These are phyloP conservation scores for Leptodactylus fallax DNA, from an alignment of 2,797 vertebrate species.

Conservation along the genomic window DNA sequence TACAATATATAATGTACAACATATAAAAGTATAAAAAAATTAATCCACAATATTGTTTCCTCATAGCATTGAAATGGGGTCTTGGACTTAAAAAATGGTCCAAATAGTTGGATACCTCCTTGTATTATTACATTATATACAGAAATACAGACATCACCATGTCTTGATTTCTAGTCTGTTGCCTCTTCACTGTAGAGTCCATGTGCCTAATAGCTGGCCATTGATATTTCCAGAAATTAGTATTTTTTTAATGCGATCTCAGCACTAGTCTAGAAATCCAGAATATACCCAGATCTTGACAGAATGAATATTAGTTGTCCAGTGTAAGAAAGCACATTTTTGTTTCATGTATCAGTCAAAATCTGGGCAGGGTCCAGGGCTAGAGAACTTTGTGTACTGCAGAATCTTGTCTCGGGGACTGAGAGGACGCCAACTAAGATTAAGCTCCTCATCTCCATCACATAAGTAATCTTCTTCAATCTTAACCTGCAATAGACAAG, in stretches of 20 bases:
- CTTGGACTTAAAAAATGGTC: background rate
- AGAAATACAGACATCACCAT: too few relatives aligned
- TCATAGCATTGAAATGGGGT: background rate
- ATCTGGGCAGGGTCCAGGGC: slow-evolving; percentile 68
- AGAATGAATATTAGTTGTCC: background rate
- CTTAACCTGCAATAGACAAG: slow-evolving; percentile 67
- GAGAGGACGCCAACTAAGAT: slow-evolving; percentile 69
- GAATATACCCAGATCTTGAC: background rate
- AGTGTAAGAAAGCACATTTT: background rate
- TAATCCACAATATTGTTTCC: background rate
- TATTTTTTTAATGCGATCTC: background rate
- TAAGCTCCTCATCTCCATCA: slow-evolving; percentile 70
- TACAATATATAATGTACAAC: background rate
- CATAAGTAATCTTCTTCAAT: slow-evolving; percentile 73
- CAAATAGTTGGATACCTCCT: background rate
- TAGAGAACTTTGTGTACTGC: slow-evolving; percentile 71
- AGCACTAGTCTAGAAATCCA: background rate
- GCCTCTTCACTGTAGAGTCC: background rate
- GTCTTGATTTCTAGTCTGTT: too few relatives aligned
- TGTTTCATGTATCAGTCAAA: slow-evolving; percentile 67
- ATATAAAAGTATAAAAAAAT: background rate
- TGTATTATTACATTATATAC: background rate
- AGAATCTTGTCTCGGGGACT: slow-evolving; percentile 70
- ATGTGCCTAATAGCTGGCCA: background rate
- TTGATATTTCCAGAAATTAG: background rate